Percentiles rank a stretch among this genome's conserved stretches.
Evolutionary conservation across 2,113 vertebrate genomes (phyloP).

Genomic region (Phyllostomus hastatus): DNA sequence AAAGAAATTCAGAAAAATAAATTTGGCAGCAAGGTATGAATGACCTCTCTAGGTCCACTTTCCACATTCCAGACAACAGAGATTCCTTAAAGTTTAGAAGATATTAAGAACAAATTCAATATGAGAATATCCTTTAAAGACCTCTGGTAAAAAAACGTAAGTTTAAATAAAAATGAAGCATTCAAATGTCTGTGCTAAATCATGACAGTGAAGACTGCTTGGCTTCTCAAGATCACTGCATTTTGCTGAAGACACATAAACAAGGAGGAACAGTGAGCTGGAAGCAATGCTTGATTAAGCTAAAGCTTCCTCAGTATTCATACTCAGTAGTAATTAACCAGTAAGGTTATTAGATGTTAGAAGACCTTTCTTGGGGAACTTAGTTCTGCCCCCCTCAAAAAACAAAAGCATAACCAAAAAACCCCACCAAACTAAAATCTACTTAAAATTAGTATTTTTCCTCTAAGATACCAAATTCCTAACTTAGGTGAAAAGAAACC

Average conservation of each 20-base stretch:
- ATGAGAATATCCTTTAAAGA: slow-evolving; percentile 50
- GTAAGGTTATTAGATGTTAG: not conserved
- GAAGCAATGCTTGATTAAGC: not conserved
- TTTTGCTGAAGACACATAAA: not conserved
- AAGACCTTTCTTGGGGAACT: not conserved
- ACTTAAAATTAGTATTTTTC: not conserved
- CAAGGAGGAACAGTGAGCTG: not conserved
- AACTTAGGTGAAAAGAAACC: slow-evolving; percentile 11
- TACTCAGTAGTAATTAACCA: not conserved
- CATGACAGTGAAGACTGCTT: not conserved
- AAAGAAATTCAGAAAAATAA: slow-evolving; percentile 63
- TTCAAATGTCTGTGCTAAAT: slow-evolving; percentile 19
- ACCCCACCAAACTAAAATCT: not conserved
- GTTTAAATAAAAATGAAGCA: slow-evolving; percentile 51
- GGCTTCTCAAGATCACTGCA: not conserved
- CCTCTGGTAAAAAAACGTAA: slow-evolving; percentile 35
- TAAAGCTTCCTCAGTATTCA: not conserved
- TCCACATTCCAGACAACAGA: slow-evolving; percentile 22
- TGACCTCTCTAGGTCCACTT: slow-evolving; percentile 16
- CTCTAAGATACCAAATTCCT: not conserved
- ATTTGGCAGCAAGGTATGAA: slow-evolving; percentile 36
- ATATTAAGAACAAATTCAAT: slow-evolving; percentile 40
- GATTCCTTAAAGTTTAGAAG: slow-evolving; percentile 36
- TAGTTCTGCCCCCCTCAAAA: not conserved
- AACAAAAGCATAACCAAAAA: not conserved